Percentiles rank a stretch among this genome's conserved stretches.
Evolutionary conservation across 2,797 vertebrate genomes (phyloP).

Genomic region (Miichthys miiuy): DNA sequence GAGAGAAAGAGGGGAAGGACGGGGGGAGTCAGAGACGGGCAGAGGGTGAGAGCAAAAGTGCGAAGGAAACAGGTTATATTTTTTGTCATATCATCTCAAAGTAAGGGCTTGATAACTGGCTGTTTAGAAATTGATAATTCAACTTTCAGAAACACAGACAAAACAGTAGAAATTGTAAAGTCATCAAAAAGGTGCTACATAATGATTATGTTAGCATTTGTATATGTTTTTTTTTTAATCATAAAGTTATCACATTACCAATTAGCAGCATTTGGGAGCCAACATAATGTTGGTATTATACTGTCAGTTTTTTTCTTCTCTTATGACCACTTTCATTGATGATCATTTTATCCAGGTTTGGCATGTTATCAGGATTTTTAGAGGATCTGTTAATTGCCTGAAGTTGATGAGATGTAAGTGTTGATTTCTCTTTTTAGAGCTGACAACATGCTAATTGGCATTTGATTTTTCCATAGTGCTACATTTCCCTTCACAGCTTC

Average conservation of each 20-base stretch:
- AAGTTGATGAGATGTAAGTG: not conserved
- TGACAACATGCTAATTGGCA: not conserved
- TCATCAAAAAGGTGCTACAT: not conserved
- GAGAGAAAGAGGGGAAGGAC: constrained; percentile 13
- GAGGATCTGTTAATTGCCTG: not conserved
- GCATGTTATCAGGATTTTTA: not conserved
- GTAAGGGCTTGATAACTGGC: constrained; percentile 43
- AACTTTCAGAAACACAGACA: constrained; percentile 18
- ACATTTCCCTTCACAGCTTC: not conserved
- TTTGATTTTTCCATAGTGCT: not conserved
- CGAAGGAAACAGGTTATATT: constrained; percentile 38
- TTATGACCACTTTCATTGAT: not conserved
- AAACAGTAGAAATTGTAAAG: not conserved
- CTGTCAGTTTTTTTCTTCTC: not conserved
- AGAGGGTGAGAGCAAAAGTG: constrained; percentile 14
- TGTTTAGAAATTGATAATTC: constrained; percentile 57
- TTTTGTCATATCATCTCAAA: constrained; percentile 47
- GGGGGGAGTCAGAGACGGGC: constrained; percentile 12
- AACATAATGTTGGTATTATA: not conserved
- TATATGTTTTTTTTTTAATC: not conserved
- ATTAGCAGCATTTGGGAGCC: not conserved
- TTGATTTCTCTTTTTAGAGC: not conserved
- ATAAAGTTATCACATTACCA: not conserved
- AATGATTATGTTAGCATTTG: not conserved
- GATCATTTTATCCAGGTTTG: not conserved